Percentiles rank a stretch among this genome's conserved stretches.
Conservation (phyloP, 2,797 vertebrate species). For the Champsocephalus esox region DNA sequence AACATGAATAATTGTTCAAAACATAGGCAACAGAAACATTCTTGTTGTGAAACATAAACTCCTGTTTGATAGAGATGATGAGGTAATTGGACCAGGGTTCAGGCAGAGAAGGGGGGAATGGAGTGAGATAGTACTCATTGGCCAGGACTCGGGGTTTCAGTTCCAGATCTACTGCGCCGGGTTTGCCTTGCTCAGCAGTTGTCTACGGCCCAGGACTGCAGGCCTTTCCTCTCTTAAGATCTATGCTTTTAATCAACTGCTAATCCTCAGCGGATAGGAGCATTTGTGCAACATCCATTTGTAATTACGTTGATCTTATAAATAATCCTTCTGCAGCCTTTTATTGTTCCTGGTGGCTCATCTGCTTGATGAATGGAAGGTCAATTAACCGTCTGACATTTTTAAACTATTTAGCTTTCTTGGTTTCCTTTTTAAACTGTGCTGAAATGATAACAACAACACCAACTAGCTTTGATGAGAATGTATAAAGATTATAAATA, state of each 20-base stretch:
- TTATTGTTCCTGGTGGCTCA: neutral
- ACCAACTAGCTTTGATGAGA: neutral
- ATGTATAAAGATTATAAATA: neutral
- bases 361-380: neutral
- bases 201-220: slow-evolving; percentile 49
- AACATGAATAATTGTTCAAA: too few species aligned
- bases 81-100: neutral
- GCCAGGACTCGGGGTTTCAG: slow-evolving; percentile 15
- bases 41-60: too few species aligned
- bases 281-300: neutral
- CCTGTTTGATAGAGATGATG: too few species aligned
- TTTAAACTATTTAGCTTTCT: neutral
- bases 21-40: too few species aligned
- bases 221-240: slow-evolving; percentile 30
- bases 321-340: neutral
- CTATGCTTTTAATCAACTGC: slow-evolving; percentile 27
- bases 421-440: neutral
- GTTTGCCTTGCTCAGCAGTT: slow-evolving; percentile 62
- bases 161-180: slow-evolving; percentile 43
- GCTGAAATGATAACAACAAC: neutral
- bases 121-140: slow-evolving; percentile 41
- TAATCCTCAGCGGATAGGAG: slow-evolving; percentile 11
- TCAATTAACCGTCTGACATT: neutral
- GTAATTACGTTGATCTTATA: slow-evolving; percentile 4
- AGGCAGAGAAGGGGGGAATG: neutral